These are phyloP conservation scores for Psammodynastes pulverulentus DNA, from an alignment of 2,113 vertebrate genomes.

Conservation along the genomic window DNA sequence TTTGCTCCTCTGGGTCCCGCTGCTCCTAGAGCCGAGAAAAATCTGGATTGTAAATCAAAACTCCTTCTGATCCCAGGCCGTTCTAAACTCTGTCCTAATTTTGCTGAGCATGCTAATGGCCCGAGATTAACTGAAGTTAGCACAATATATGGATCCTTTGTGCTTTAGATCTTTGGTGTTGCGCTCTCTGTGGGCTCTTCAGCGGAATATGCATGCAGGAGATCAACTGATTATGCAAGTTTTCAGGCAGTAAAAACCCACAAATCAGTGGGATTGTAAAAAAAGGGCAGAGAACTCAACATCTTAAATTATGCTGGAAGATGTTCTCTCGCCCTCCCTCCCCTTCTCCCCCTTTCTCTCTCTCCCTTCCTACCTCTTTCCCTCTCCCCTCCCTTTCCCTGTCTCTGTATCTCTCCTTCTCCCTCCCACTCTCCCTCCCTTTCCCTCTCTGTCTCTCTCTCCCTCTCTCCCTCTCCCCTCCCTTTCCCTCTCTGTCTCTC, in stretches of 20 bases:
- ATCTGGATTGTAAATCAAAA: not conserved
- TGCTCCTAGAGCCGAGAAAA: not conserved
- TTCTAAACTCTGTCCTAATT: not conserved
- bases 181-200: not conserved
- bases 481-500: too few species aligned
- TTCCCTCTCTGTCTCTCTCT: too few species aligned
- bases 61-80: not conserved
- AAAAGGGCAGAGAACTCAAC: not conserved
- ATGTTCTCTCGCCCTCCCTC: not conserved
- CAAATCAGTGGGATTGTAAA: not conserved
- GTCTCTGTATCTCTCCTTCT: too few species aligned
- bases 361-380: not conserved
- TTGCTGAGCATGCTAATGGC: not conserved
- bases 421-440: too few species aligned
- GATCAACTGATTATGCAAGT: not conserved
- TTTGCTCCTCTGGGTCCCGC: not conserved
- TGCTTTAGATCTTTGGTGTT: not conserved
- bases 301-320: not conserved
- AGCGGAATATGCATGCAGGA: not conserved
- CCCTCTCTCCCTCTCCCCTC: too few species aligned
- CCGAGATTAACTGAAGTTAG: too few species aligned
- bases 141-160: not conserved
- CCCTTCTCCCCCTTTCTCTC: accelerated
- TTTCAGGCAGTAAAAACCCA: not conserved
- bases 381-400: too few species aligned